Conservation (phyloP, 2,888 invertebrate species). For the Punctoribates punctum region DNA sequence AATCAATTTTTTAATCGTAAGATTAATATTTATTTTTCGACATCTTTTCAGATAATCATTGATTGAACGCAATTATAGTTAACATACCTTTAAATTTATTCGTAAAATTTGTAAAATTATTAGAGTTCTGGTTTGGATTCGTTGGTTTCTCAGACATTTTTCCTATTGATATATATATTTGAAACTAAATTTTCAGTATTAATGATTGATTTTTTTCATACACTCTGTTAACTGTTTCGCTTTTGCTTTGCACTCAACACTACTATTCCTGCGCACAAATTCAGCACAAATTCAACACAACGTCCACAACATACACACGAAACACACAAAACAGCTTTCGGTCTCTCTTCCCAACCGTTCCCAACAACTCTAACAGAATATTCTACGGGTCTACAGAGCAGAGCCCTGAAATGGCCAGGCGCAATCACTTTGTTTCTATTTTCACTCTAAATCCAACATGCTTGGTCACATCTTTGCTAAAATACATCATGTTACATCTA, state of each 20-base stretch:
- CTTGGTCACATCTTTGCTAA: no score
- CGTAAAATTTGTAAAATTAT: constrained; percentile 10
- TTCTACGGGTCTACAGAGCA: no score
- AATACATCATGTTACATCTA: no score
- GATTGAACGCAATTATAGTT: not conserved
- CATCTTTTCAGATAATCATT: not conserved
- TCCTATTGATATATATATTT: constrained; percentile 10
- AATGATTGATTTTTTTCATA: constrained; percentile 29
- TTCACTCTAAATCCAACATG: no score
- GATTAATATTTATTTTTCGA: constrained; percentile 2
- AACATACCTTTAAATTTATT: constrained; percentile 33
- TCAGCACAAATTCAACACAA: constrained; percentile 9
- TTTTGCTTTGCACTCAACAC: constrained; percentile 33
- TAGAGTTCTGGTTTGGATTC: constrained; percentile 7
- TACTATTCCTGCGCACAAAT: constrained; percentile 23
- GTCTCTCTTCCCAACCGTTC: not conserved
- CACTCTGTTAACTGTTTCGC: constrained; percentile 16
- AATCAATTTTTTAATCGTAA: constrained; percentile 1
- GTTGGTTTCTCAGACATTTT: constrained; percentile 24
- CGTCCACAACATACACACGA: no score
- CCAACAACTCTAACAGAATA: no score
- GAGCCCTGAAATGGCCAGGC: no score
- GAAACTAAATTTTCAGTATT: constrained; percentile 32
- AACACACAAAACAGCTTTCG: not conserved
- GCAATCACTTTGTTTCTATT: no score